A percentile compares a stretch with the other conserved stretches of the same genome.
phyloP scores from a whole-genome alignment of 2,888 invertebrate species.

The Synanthedon vespiformis region DNA sequence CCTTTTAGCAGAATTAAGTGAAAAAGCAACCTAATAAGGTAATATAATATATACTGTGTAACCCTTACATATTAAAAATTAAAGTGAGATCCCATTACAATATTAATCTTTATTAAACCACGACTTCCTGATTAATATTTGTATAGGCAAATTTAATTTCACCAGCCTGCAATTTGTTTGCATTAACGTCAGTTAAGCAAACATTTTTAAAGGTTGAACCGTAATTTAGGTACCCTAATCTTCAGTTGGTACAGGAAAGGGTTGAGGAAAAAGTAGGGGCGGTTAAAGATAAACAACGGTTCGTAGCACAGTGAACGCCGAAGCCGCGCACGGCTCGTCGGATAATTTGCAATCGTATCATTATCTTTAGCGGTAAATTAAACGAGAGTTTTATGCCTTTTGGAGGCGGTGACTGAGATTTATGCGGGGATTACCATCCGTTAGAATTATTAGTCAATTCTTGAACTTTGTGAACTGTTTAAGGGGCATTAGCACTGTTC shows the following conservation, averaged over 20 bases:
- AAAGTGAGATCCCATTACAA: no score
- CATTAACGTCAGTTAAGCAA: not conserved
- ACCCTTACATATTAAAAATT: no score
- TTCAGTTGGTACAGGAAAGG: slow-evolving; percentile 33
- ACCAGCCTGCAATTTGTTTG: not conserved
- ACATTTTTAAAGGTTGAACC: slow-evolving; percentile 14
- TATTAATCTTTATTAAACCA: no score
- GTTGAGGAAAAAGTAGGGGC: slow-evolving; percentile 54
- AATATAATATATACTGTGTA: no score
- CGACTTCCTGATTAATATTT: not conserved
- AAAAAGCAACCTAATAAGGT: no score
- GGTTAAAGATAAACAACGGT: slow-evolving; percentile 66
- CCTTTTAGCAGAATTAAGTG: no score
- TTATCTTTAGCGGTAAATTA: slow-evolving; percentile 48
- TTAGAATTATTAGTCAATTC: slow-evolving; percentile 20
- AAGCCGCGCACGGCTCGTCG: slow-evolving; percentile 24
- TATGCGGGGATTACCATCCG: slow-evolving; percentile 14
- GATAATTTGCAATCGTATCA: slow-evolving; percentile 60
- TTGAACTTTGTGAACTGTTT: slow-evolving; percentile 12
- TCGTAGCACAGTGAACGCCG: slow-evolving; percentile 21
- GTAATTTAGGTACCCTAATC: slow-evolving; percentile 56
- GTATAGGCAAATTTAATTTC: not conserved
- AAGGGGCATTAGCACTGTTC: slow-evolving; percentile 2
- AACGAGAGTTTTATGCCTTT: slow-evolving; percentile 38
- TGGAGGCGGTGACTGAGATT: slow-evolving; percentile 28